These are phyloP conservation scores for Aramus guarauna DNA, from an alignment of 2,113 vertebrate species.

Conservation along the genomic window DNA sequence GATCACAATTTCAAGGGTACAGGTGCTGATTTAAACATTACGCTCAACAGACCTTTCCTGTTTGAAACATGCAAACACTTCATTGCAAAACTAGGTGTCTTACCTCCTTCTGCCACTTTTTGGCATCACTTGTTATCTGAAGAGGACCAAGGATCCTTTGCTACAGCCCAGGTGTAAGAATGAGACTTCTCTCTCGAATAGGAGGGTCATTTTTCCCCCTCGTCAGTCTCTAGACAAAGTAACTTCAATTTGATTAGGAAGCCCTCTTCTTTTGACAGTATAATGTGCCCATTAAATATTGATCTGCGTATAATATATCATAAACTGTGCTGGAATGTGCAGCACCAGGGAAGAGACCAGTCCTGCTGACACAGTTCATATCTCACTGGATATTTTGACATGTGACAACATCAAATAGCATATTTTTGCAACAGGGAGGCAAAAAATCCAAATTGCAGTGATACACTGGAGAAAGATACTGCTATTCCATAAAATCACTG, in stretches of 20 bases:
- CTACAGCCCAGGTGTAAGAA: neutral
- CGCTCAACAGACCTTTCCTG: neutral
- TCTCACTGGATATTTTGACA: conserved; percentile 42
- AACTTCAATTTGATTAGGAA: conserved; percentile 19
- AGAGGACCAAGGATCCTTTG: neutral
- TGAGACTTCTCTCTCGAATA: neutral
- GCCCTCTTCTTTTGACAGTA: neutral
- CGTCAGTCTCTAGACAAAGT: neutral
- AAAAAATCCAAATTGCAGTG: neutral
- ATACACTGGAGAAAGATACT: neutral
- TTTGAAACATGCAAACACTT: neutral
- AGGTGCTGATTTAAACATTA: neutral
- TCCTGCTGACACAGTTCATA: neutral
- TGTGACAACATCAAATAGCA: neutral
- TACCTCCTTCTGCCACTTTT: neutral
- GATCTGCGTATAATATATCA: neutral
- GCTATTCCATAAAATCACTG: neutral
- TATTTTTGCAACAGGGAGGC: neutral
- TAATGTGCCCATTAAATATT: conserved; percentile 53
- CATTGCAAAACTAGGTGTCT: neutral
- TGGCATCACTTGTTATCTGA: neutral
- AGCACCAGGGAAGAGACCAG: neutral
- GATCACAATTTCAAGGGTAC: neutral
- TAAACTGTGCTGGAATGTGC: neutral
- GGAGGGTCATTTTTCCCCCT: neutral